Base-by-base conservation (phyloP, 2,888 invertebrate genomes). In the Ormyrus labotus region DNA sequence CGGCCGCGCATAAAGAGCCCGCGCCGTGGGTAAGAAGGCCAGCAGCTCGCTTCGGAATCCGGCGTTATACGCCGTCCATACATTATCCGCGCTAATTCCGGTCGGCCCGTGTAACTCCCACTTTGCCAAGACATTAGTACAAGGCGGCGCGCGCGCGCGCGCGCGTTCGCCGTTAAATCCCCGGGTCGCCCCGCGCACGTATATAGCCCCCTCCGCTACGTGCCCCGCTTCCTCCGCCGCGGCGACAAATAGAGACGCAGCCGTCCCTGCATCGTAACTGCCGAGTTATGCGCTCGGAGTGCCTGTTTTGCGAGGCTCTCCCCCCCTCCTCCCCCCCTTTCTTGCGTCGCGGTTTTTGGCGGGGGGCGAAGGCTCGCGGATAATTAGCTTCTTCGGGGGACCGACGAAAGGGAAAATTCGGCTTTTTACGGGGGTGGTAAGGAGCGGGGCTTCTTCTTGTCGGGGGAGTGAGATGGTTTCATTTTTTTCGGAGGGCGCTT, bases 111-210 rank as follows among this genome's bases (percentile, higher is more conserved):
- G 86, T 85, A 86, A 85, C 85, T 84, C 84, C 82, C 83, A 85
- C 84, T 86, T 85, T 84, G 84, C 84, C 78, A 79, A 85, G 85
- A 87, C 86, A 87, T 88, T 87, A 87, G 86, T 85, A 85, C 85
- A 86, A 88, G 87, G 85, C 84, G 34, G 34, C 34, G 34, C 34
- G 34, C 34, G 34, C 34, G 34, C 34, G 34, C 34, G 34, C 3
- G 34, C 2, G 34, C 83, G 80, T 71, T 78, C 83, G 82, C 83
- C 84, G 80, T 83, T 86, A 86, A 87, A 87, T 87, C 86, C 84
- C 65, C 34, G 34, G 34, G 34, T 4, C 34, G 34, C 34, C 34
- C 34, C 34, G 34, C 34, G 34, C 34, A 4, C 34, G 34, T 34
- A 34, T 4, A 34, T 3, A 19, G 81, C 83, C 74, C 80, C 69